Evolutionary conservation across 2,888 invertebrate genomes (phyloP).

Genomic region (Pseudococcus jackbeardsleyi): DNA sequence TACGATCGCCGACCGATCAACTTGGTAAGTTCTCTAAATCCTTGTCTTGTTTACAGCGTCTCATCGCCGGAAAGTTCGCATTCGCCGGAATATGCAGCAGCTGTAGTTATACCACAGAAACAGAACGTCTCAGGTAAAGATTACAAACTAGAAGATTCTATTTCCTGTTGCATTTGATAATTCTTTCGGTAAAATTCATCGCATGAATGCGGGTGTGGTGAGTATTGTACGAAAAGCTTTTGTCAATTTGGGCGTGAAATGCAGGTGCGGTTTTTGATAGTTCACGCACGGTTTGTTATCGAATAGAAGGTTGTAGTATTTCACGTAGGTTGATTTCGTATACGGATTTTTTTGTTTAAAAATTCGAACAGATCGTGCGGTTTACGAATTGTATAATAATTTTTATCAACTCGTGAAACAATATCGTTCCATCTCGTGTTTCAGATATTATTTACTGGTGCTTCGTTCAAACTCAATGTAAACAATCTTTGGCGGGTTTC

Average conservation of each 20-base stretch:
- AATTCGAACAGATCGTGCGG: slow-evolving; percentile 29
- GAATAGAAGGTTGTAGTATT: slow-evolving; percentile 15
- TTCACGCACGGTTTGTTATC: slow-evolving; percentile 40
- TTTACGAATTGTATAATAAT: slow-evolving; percentile 18
- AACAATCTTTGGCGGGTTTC: slow-evolving; percentile 6
- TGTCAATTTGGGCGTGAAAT: slow-evolving; percentile 53
- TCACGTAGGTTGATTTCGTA: slow-evolving; percentile 18
- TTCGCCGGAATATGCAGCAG: background rate
- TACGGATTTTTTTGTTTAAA: background rate
- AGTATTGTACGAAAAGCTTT: slow-evolving; percentile 48
- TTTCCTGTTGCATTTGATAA: slow-evolving; percentile 46
- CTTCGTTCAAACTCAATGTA: background rate
- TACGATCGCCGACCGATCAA: background rate
- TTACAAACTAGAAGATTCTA: slow-evolving; percentile 11
- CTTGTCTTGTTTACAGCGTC: background rate
- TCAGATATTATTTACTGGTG: background rate
- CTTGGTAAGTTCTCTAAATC: background rate
- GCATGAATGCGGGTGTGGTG: slow-evolving; percentile 55
- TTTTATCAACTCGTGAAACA: slow-evolving; percentile 38
- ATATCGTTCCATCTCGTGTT: background rate
- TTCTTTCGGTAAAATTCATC: slow-evolving; percentile 40
- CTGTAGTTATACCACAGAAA: background rate
- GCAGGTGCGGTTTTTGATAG: slow-evolving; percentile 47
- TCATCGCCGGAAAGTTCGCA: background rate
- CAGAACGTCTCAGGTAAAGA: slow-evolving; percentile 35